A percentile compares a stretch with the other conserved stretches of the same genome.
Evolutionary conservation across 1,140 invertebrate genomes (phyloP).

Genomic region (Venturia canescens): DNA sequence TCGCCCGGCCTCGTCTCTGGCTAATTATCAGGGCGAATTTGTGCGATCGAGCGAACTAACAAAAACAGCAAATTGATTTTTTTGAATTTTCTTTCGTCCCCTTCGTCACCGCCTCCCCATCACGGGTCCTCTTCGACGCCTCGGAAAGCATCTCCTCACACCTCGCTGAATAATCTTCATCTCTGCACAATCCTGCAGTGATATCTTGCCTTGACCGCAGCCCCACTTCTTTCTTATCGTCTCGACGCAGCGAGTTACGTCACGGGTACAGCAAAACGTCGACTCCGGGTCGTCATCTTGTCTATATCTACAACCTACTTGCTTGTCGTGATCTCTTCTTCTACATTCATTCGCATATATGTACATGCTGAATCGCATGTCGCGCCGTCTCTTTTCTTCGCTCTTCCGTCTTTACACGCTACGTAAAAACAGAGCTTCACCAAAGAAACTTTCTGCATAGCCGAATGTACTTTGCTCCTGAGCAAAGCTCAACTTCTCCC

Average conservation of each 20-base stretch:
- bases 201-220: conserved; percentile 36
- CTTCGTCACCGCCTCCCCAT: background rate
- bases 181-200: background rate
- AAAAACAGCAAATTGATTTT: conserved; percentile 50
- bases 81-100: conserved; percentile 10
- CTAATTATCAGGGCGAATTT: conserved; percentile 45
- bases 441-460: conserved; percentile 9
- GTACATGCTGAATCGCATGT: too few species aligned
- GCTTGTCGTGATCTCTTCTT: too few species aligned
- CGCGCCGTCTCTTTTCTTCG: background rate
- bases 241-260: conserved; percentile 35
- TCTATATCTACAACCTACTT: background rate
- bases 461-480: background rate
- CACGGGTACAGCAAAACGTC: conserved; percentile 14
- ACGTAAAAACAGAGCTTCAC: conserved; percentile 6
- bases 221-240: conserved; percentile 37
- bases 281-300: conserved; percentile 2
- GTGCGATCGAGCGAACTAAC: conserved; percentile 34
- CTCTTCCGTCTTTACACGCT: background rate
- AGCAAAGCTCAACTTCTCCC: background rate
- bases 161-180: background rate
- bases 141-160: background rate
- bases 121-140: background rate
- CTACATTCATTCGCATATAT: too few species aligned
- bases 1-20: conserved; percentile 40